A percentile compares a stretch with the other conserved stretches of the same genome.
phyloP scores from a whole-genome alignment of 2,888 invertebrate species.

The Romanomermis culicivorax region DNA sequence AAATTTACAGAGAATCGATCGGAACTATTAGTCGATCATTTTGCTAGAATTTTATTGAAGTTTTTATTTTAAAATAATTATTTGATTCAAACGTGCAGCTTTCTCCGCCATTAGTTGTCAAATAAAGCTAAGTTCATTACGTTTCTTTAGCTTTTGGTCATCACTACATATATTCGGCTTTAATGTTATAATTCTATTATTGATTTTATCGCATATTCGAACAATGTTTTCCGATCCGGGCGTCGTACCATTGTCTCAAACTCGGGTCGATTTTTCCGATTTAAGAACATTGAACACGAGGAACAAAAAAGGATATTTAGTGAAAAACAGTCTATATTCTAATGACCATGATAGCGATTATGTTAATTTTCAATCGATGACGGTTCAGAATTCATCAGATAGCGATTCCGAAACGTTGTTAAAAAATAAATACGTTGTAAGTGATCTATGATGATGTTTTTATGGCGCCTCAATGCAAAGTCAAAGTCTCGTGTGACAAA shows the following conservation, averaged over 20 bases:
- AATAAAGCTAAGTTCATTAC: too few species aligned
- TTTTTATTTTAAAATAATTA: too few species aligned
- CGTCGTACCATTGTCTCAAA: conserved; percentile 46
- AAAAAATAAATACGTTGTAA: background rate
- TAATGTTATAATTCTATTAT: conserved; percentile 51
- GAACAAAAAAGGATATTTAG: too few species aligned
- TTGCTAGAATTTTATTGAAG: too few species aligned
- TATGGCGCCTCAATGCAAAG: too few species aligned
- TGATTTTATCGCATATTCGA: conserved; percentile 53
- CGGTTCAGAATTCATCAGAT: background rate
- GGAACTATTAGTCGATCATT: too few species aligned
- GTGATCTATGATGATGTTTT: background rate
- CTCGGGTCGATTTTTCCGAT: conserved; percentile 54
- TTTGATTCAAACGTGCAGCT: too few species aligned
- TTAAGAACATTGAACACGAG: too few species aligned
- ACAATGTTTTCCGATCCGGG: conserved; percentile 76
- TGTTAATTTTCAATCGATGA: background rate
- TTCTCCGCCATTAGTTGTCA: too few species aligned
- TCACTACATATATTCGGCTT: conserved; percentile 55
- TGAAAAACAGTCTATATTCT: background rate
- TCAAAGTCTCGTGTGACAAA: too few species aligned
- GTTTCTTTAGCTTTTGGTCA: conserved; percentile 49
- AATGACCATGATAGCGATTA: background rate
- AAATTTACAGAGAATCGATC: too few species aligned
- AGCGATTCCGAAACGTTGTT: conserved; percentile 5